Base-by-base conservation (phyloP, 2,888 invertebrate species). In the Disparrhopalites patrizii region DNA sequence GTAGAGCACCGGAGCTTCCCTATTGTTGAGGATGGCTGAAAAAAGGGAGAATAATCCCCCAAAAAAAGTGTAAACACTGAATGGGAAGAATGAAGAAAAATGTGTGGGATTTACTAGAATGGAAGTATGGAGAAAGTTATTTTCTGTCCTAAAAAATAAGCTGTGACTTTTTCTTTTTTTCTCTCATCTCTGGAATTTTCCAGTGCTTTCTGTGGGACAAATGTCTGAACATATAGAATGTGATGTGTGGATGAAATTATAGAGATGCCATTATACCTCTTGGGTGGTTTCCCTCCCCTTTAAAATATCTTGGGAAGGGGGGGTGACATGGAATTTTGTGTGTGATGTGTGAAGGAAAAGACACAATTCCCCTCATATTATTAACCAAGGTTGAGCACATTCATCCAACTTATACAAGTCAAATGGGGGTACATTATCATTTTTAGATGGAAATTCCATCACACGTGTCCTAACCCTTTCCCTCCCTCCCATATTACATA, bases 261-360 rank as follows among this genome's bases (percentile, higher is more conserved):
- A 36, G 13, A 36, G 36, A 18, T n/a, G 38, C 18, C 18, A 18
- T 38, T 38, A n/a, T 18, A 38, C 18, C 18, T 38, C 38, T 18
- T 38, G 15, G 15, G 15, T 18, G 38, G 15, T 38, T 38, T 38
- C 15, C n/a, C 38, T 38, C 18, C 38, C n/a, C 18, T 38, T 1
- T 38, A 38, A n/a, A 18, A 38, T 38, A 18, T 38, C n/a, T n/a
- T 38, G 38, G 2, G 38, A 23, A 47, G 23, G 23, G 23, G 23
- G 23, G 47, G 18, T 47, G n/a, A 3, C 8, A 23, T n/a, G 23
- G 23, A 47, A 47, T 3, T 47, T 23, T 38, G 38, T 38, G 52
- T 52, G 25, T 52, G 52, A n/a, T 25, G 52, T 25, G 25, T 13
- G 52, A n/a, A n/a, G n/a, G n/a, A n/a, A n/a, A n/a, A n/a, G n/a